Conservation (phyloP, 2,797 vertebrate species). For the Brachyrhaphis roseni region DNA sequence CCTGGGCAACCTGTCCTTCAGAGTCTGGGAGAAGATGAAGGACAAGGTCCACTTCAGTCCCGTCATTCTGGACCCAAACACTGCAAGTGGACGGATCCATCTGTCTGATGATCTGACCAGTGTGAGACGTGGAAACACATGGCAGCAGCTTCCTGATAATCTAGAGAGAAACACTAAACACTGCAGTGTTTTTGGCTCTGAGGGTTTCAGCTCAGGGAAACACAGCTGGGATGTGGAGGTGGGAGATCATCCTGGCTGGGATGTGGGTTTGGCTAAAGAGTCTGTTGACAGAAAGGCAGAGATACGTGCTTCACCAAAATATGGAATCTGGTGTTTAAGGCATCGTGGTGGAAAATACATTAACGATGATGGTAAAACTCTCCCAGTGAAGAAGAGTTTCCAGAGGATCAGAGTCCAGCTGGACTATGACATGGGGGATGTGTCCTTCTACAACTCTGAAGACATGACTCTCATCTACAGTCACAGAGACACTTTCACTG, state of each 20-base stretch:
- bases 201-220: background rate
- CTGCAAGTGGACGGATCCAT: background rate
- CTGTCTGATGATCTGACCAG: conserved; percentile 34
- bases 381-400: background rate
- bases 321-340: too few species aligned
- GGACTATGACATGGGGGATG: conserved; percentile 25
- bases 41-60: conserved; percentile 35
- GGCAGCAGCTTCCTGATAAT: conserved; percentile 13
- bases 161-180: conserved; percentile 13
- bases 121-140: background rate
- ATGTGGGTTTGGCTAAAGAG: too few species aligned
- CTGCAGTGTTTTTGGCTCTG: background rate
- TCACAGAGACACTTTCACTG: conserved; percentile 11
- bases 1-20: conserved; percentile 52
- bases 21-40: conserved; percentile 47
- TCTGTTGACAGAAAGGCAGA: too few species aligned
- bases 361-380: too few species aligned
- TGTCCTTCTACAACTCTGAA: conserved; percentile 20
- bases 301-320: too few species aligned
- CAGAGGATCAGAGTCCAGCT: conserved; percentile 26
- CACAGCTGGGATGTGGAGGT: too few species aligned
- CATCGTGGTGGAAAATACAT: too few species aligned
- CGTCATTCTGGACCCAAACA: conserved; percentile 52
- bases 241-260: too few species aligned
- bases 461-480: conserved; percentile 7